Conservation (phyloP, 2,797 vertebrate genomes). For the Pangasius mekongensis region DNA sequence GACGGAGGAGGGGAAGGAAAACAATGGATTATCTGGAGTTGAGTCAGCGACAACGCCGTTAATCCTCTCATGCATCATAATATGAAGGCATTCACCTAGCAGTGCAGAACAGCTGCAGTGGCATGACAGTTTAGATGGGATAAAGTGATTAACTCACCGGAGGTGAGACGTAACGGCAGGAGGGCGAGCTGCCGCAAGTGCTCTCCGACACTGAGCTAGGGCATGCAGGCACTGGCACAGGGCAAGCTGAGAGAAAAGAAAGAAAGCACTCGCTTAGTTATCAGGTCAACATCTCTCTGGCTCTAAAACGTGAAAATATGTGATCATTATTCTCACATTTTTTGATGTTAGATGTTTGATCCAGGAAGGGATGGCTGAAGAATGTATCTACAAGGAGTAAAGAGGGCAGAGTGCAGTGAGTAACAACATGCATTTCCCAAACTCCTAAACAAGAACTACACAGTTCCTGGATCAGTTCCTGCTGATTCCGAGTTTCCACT, state of each 20-base stretch:
- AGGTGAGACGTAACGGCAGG: constrained; percentile 91
- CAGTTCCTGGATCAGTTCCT: not conserved
- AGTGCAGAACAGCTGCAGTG: constrained; percentile 22
- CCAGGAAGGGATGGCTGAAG: constrained; percentile 94
- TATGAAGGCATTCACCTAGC: not conserved
- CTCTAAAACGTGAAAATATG: not conserved
- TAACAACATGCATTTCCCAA: not conserved
- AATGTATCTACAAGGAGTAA: constrained; percentile 80
- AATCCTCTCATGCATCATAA: constrained; percentile 7
- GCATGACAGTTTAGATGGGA: not conserved
- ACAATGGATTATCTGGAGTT: constrained; percentile 36
- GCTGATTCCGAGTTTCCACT: not conserved
- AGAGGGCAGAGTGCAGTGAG: constrained; percentile 17
- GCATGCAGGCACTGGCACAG: constrained; percentile 88
- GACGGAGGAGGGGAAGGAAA: not conserved
- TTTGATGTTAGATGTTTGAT: constrained; percentile 85
- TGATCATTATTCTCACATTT: constrained; percentile 83
- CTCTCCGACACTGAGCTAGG: constrained; percentile 83
- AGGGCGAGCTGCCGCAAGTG: constrained; percentile 89
- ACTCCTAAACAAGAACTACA: not conserved
- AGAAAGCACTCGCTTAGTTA: not conserved
- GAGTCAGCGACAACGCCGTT: constrained; percentile 25
- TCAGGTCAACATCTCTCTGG: not conserved
- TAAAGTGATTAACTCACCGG: constrained; percentile 80
- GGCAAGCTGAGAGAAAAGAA: constrained; percentile 80